These are phyloP conservation scores for Tursiops truncatus DNA, from an alignment of 2,113 vertebrate species.

Conservation along the genomic window DNA sequence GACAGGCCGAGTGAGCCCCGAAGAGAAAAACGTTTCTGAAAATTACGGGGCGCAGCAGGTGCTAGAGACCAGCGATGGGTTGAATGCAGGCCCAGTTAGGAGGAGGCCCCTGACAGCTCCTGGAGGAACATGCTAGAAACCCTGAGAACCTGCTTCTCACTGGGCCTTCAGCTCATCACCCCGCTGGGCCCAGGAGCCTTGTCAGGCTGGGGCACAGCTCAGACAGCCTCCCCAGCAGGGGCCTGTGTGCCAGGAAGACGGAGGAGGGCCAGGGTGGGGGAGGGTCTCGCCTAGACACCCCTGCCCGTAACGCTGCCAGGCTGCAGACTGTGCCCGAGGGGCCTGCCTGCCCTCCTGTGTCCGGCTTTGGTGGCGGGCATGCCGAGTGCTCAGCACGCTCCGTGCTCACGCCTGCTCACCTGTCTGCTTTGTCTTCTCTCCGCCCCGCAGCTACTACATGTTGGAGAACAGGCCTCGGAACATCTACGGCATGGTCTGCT, in stretches of 20 bases:
- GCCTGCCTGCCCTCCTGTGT: background rate
- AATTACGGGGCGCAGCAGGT: background rate
- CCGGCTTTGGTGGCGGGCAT: background rate
- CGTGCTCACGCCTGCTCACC: background rate
- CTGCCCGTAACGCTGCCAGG: too few species aligned
- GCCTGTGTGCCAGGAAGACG: background rate
- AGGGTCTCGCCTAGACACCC: background rate
- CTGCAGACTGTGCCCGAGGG: background rate
- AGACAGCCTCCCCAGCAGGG: background rate
- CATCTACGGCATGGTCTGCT: conserved; percentile 97
- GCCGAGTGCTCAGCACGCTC: too few species aligned
- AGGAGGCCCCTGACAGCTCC: background rate
- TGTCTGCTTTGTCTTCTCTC: conserved; percentile 71
- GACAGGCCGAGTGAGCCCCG: background rate
- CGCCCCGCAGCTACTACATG: conserved; percentile 91
- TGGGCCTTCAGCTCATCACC: background rate
- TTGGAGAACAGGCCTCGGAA: conserved; percentile 95
- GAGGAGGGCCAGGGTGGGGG: background rate
- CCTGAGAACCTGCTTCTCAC: background rate
- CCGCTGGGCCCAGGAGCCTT: fast-evolving
- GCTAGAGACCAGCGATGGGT: background rate
- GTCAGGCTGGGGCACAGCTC: background rate
- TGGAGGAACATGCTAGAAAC: background rate
- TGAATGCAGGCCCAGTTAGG: background rate
- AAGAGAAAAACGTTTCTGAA: background rate